A percentile compares a stretch with the other conserved stretches of the same genome.
Conservation (phyloP, 1,140 invertebrate genomes). For the Drosophila ironensis region DNA sequence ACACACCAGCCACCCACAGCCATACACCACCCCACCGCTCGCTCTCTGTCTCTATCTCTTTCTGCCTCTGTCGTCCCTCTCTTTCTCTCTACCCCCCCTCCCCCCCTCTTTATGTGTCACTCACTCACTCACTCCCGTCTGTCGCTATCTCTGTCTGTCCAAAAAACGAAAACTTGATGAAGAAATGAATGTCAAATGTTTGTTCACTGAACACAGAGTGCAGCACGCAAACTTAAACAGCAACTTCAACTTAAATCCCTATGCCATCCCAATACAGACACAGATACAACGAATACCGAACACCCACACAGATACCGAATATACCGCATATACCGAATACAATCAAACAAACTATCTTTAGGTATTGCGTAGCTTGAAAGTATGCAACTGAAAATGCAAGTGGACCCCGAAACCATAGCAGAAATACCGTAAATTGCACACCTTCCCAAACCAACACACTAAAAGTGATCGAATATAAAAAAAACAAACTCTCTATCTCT, state of each 20-base stretch:
- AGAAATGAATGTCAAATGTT: constrained; percentile 69
- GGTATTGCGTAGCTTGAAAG: constrained; percentile 61
- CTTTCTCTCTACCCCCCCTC: background rate
- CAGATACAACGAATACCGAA: constrained; percentile 1
- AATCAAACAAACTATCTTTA: constrained; percentile 18
- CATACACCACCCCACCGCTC: constrained; percentile 5
- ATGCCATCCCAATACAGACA: background rate
- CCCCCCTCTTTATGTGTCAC: constrained; percentile 17
- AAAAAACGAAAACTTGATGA: constrained; percentile 17
- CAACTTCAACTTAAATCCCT: background rate
- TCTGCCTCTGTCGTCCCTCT: constrained; percentile 5
- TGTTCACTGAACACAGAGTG: constrained; percentile 77
- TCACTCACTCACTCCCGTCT: no score
- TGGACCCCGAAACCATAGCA: constrained; percentile 31
- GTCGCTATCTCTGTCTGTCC: constrained; percentile 27
- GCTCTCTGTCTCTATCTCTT: constrained; percentile 8
- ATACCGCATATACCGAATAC: background rate
- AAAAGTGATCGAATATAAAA: no score
- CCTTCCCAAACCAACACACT: constrained; percentile 27
- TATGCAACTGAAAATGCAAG: constrained; percentile 51
- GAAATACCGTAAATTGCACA: constrained; percentile 20
- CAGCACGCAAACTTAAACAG: constrained; percentile 20
- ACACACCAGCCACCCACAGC: background rate
- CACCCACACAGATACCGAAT: background rate
- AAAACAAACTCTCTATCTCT: constrained; percentile 32